Base-by-base conservation (phyloP, 2,888 invertebrate genomes). In the Agrypnus murinus region DNA sequence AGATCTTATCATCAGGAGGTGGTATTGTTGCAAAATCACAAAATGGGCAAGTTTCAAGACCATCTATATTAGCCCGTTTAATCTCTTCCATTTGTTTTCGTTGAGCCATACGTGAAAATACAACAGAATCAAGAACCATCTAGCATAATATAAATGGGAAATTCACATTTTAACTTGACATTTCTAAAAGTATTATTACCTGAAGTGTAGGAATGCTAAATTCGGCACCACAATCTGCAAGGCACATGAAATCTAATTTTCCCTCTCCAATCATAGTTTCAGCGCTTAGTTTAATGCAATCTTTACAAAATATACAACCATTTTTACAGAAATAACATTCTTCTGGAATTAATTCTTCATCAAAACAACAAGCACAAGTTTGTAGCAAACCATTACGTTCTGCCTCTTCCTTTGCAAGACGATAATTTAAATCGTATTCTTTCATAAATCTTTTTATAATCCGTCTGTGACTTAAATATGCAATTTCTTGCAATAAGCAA, bases 281-380 rank as follows among this genome's bases (percentile, higher is more conserved):
- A 0, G 84, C 83, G 0, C 86, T 86, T 10, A 74, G 80, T 66
- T 79, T 78, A 0, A 89, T 81, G 72, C 89, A 89, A 0, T 81
- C 79, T 67, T 85, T 85, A 75, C 89, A 89, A 70, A 84, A 84
- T 25, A 80, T 71, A 68, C 84, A 84, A 45, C 75, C 79, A n/a
- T 81, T 79, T 45, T 75, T 79, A 68, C 85, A 85, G 65, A 79
- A 79, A 65, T 79, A 82, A 71, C 81, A 82, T 60, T 84, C 86
- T 72, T 86, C 85, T 1, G 84, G 84, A 14, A 89, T 80, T 32
- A 87, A 78, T 73, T 90, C 89, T 53, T 87, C 87, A 53, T 88
- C 88, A 72, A 74, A 90, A 75, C 91, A 91, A 77, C 89, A 88
- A 25, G 82, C 82, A 79, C 91, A 91, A 4, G 79, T 82, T 75